These are phyloP conservation scores for Subacronicta megacephala DNA, from an alignment of 2,888 invertebrate species.

Conservation along the genomic window DNA sequence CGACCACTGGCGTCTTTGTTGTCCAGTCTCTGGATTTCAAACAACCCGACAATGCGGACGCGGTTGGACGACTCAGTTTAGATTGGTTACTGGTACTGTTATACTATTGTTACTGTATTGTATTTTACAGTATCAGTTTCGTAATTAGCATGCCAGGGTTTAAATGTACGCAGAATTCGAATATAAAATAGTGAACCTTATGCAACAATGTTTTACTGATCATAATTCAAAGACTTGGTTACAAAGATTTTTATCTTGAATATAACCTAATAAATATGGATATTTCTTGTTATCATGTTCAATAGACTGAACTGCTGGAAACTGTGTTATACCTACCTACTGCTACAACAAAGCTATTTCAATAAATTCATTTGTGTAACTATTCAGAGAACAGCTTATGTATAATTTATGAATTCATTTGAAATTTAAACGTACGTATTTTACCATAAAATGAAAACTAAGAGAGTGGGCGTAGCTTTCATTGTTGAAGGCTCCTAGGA, in stretches of 20 bases:
- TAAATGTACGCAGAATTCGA: no score
- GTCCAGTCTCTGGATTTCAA: slow-evolving; percentile 14
- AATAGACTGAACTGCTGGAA: slow-evolving; percentile 1
- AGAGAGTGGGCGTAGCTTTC: slow-evolving; percentile 21
- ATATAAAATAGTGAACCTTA: no score
- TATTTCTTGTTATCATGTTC: slow-evolving; percentile 7
- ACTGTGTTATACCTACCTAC: background rate
- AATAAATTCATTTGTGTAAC: slow-evolving; percentile 15
- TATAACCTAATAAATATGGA: background rate
- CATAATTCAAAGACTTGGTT: no score
- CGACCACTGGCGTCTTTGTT: slow-evolving; percentile 40
- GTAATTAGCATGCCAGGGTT: no score
- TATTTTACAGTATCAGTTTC: no score
- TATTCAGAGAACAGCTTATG: slow-evolving; percentile 10
- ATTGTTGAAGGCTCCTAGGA: slow-evolving; percentile 19
- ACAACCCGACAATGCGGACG: slow-evolving; percentile 8
- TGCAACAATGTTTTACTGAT: no score
- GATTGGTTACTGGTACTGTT: background rate
- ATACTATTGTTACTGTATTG: background rate
- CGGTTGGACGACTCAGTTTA: slow-evolving; percentile 3
- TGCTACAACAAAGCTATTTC: slow-evolving; percentile 4
- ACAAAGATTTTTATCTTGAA: no score
- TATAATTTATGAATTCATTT: slow-evolving; percentile 20
- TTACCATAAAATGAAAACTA: slow-evolving; percentile 16
- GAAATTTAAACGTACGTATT: slow-evolving; percentile 6